Conservation (phyloP, 2,797 vertebrate species). For the Discoglossus pictus region DNA sequence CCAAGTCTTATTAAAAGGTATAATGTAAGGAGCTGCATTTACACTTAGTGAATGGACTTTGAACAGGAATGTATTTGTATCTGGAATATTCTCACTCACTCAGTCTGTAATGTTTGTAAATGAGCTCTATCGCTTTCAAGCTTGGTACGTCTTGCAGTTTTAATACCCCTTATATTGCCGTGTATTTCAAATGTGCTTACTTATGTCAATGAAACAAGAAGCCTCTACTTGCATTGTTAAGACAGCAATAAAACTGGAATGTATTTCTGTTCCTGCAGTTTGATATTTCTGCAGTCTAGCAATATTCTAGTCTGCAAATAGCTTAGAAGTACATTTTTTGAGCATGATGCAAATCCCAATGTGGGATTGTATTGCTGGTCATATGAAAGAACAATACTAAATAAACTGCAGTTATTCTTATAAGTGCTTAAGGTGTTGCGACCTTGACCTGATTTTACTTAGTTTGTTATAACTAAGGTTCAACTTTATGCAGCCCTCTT, state of each 20-base stretch:
- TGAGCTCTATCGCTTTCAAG: conserved; percentile 36
- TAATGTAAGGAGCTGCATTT: conserved; percentile 24
- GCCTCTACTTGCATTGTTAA: conserved; percentile 49
- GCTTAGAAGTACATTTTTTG: conserved; percentile 47
- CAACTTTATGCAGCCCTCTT: not conserved
- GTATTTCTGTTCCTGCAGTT: conserved; percentile 49
- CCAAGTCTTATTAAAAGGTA: conserved; percentile 34
- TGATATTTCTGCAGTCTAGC: conserved; percentile 51
- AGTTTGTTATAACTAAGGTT: not conserved
- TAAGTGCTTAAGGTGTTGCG: conserved; percentile 3
- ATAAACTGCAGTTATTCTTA: conserved; percentile 40
- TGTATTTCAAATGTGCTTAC: conserved; percentile 52
- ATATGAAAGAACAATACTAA: conserved; percentile 44
- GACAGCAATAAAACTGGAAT: conserved; percentile 50
- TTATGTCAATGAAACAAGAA: conserved; percentile 52
- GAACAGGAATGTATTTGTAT: conserved; percentile 40
- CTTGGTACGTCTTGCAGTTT: conserved; percentile 44
- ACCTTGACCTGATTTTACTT: conserved; percentile 34
- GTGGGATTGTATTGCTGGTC: conserved; percentile 49
- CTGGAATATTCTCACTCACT: conserved; percentile 28
- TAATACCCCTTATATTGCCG: conserved; percentile 50
- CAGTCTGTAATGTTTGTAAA: conserved; percentile 40
- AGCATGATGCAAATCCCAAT: conserved; percentile 50
- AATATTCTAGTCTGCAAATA: conserved; percentile 48
- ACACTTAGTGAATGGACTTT: conserved; percentile 9